These are phyloP conservation scores for Sitophilus oryzae DNA, from an alignment of 1,140 invertebrate species.

Conservation along the genomic window DNA sequence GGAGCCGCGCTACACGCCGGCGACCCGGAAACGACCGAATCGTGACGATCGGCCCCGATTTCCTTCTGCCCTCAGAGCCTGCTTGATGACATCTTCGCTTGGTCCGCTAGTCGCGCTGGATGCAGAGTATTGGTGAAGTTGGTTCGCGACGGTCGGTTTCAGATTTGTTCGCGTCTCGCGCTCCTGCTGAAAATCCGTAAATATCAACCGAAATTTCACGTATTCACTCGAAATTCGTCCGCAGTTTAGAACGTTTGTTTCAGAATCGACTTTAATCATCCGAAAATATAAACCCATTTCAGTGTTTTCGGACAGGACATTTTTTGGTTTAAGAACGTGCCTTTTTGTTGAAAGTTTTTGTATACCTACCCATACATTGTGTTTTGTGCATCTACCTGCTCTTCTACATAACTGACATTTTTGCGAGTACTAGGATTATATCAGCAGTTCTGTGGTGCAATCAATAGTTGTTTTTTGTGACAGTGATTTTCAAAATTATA, in stretches of 20 bases:
- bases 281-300: too few species aligned
- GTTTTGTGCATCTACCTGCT: not conserved
- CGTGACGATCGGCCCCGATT: constrained; percentile 14
- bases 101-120: constrained; percentile 19
- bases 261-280: too few species aligned
- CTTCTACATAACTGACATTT: not conserved
- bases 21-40: constrained; percentile 16
- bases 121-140: constrained; percentile 9
- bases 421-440: not conserved
- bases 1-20: constrained; percentile 20
- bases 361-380: not conserved
- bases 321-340: too few species aligned
- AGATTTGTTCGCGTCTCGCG: not conserved
- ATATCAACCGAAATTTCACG: constrained; percentile 7
- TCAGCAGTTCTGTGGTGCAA: not conserved
- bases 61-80: constrained; percentile 17
- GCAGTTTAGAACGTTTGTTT: not conserved
- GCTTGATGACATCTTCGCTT: constrained; percentile 25
- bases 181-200: constrained; percentile 9
- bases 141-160: constrained; percentile 9
- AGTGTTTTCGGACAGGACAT: too few species aligned
- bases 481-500: not conserved
- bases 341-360: not conserved
- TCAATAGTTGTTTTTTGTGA: not conserved
- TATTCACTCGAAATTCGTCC: too few species aligned